A percentile compares a stretch with the other conserved stretches of the same genome.
phyloP scores from a whole-genome alignment of 2,888 invertebrate species.

The Pammene aurita region DNA sequence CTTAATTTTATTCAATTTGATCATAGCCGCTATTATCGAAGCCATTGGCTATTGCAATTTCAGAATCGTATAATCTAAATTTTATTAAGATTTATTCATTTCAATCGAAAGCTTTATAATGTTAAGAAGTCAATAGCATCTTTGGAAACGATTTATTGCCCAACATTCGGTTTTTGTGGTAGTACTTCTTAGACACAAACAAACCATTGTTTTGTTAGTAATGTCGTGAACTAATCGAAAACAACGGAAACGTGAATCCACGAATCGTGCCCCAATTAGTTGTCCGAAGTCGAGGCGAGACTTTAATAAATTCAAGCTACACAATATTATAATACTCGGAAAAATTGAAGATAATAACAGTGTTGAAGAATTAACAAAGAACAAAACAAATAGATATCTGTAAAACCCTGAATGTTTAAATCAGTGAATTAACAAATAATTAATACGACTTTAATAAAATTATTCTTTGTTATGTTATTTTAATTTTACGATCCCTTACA shows the following conservation, averaged over 20 bases:
- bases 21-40: no score
- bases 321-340: not conserved
- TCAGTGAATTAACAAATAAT: no score
- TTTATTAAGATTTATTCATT: not conserved
- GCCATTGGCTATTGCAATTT: no score
- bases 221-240: constrained; percentile 36
- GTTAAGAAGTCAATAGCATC: constrained; percentile 4
- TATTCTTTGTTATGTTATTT: not conserved
- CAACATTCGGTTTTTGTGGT: constrained; percentile 26
- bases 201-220: constrained; percentile 30
- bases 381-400: no score
- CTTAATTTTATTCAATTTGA: no score
- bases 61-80: no score
- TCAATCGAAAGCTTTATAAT: not conserved
- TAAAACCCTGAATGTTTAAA: no score
- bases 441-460: no score
- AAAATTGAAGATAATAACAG: not conserved
- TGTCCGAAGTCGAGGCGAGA: not conserved
- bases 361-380: no score
- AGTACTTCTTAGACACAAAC: constrained; percentile 11
- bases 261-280: constrained; percentile 37
- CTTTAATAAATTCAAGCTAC: not conserved
- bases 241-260: constrained; percentile 38
- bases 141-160: constrained; percentile 4
- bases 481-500: not conserved